phyloP scores from a whole-genome alignment of 2,888 invertebrate species.

The Rhodophaea formosa region DNA sequence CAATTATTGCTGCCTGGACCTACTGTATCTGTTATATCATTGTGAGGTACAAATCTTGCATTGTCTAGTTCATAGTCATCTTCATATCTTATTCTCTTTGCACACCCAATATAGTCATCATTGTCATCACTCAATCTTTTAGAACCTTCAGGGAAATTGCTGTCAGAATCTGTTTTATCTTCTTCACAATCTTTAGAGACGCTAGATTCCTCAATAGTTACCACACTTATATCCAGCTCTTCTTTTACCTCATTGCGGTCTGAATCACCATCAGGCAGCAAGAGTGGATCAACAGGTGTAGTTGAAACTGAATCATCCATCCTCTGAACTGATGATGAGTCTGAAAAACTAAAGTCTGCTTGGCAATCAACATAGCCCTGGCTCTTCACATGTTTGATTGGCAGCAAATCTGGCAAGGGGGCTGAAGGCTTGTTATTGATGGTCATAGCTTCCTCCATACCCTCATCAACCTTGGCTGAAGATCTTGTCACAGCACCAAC shows the following conservation, averaged over 20 bases:
- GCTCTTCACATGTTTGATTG: conserved; percentile 62
- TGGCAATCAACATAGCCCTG: conserved; percentile 71
- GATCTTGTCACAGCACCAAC: conserved; percentile 86
- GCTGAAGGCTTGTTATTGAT: conserved; percentile 55
- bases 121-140: conserved; percentile 66
- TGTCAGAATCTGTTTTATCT: conserved; percentile 54
- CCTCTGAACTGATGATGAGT: conserved; percentile 62
- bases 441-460: conserved; percentile 47
- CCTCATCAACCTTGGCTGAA: conserved; percentile 75
- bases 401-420: conserved; percentile 72
- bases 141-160: conserved; percentile 49
- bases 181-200: conserved; percentile 59
- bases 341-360: conserved; percentile 70
- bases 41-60: conserved; percentile 44
- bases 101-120: conserved; percentile 47
- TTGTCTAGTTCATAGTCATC: conserved; percentile 53
- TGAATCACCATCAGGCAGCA: conserved; percentile 64
- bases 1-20: conserved; percentile 44
- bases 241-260: conserved; percentile 63
- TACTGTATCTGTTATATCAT: conserved; percentile 29
- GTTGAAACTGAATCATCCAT: conserved; percentile 67
- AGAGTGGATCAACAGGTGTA: conserved; percentile 71
- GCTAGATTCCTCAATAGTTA: conserved; percentile 65
- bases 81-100: conserved; percentile 67
- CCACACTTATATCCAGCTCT: conserved; percentile 63